A percentile compares a stretch with the other conserved stretches of the same genome.
phyloP scores from a whole-genome alignment of 2,888 invertebrate genomes.

The Siphlonurus alternatus region DNA sequence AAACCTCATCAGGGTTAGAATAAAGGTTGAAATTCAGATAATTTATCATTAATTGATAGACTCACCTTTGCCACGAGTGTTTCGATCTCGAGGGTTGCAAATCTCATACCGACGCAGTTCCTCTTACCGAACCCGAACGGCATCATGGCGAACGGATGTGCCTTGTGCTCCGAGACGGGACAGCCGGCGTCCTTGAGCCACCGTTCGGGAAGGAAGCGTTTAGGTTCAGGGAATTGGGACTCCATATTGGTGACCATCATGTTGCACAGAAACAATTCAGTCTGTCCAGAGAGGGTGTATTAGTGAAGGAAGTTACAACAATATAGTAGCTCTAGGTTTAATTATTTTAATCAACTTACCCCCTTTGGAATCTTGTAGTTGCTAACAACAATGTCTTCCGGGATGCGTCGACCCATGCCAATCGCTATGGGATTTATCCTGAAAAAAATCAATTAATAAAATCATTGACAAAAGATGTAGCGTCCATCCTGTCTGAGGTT shows the following conservation, averaged over 20 bases:
- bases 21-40: background rate
- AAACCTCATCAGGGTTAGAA: conserved; percentile 3
- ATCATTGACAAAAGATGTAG: too few species aligned
- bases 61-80: conserved; percentile 27
- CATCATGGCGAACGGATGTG: conserved; percentile 40
- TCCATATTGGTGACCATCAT: conserved; percentile 41
- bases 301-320: too few species aligned
- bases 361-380: conserved; percentile 73
- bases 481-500: too few species aligned
- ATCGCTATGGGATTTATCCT: conserved; percentile 69
- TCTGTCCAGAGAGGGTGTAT: conserved; percentile 18
- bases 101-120: conserved; percentile 48
- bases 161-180: conserved; percentile 25
- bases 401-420: conserved; percentile 60
- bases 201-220: conserved; percentile 44
- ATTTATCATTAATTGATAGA: background rate
- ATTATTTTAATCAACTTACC: too few species aligned
- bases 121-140: conserved; percentile 54
- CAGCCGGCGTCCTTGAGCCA: conserved; percentile 40
- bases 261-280: conserved; percentile 20
- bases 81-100: conserved; percentile 53
- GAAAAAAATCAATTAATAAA: too few species aligned
- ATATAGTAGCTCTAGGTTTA: too few species aligned
- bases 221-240: conserved; percentile 37
- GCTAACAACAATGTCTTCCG: conserved; percentile 53